These are phyloP conservation scores for Diachrysia chrysitis DNA, from an alignment of 2,888 invertebrate species.

Conservation along the genomic window DNA sequence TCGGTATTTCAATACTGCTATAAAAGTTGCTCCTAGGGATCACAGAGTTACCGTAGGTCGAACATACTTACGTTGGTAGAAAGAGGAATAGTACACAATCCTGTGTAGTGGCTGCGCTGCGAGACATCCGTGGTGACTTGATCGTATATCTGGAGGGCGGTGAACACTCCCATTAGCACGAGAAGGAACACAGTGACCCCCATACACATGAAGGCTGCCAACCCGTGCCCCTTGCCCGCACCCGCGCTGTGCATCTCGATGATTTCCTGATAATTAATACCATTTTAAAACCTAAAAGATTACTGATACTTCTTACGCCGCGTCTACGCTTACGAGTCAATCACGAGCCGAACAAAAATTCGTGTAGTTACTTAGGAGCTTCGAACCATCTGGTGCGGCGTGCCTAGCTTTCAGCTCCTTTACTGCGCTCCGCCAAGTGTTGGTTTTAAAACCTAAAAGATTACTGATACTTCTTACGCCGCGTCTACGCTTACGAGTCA, in stretches of 20 bases:
- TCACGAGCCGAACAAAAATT: too few relatives aligned
- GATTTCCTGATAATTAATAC: slow-evolving; percentile 63
- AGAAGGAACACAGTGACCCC: slow-evolving; percentile 92
- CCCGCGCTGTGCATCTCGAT: slow-evolving; percentile 79
- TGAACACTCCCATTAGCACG: slow-evolving; percentile 91
- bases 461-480: neutral
- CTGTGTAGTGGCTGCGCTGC: slow-evolving; percentile 85
- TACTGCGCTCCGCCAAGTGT: too few relatives aligned
- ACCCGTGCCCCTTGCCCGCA: slow-evolving; percentile 31
- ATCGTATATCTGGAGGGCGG: slow-evolving; percentile 93
- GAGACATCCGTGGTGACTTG: slow-evolving; percentile 90
- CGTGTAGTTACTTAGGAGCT: too few relatives aligned
- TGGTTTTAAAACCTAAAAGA: neutral
- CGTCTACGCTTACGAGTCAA: too few relatives aligned
- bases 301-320: neutral
- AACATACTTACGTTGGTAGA: slow-evolving; percentile 43
- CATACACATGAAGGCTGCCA: slow-evolving; percentile 82
- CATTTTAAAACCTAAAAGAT: neutral
- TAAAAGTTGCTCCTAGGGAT: neutral
- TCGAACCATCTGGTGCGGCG: too few relatives aligned
- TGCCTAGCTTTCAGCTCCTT: too few relatives aligned
- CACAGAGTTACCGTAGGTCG: too few relatives aligned
- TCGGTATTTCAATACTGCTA: neutral
- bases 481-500: too few relatives aligned
- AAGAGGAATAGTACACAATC: slow-evolving; percentile 92